Evolutionary conservation across 2,113 vertebrate genomes (phyloP).

Genomic region (Thunnus thynnus): DNA sequence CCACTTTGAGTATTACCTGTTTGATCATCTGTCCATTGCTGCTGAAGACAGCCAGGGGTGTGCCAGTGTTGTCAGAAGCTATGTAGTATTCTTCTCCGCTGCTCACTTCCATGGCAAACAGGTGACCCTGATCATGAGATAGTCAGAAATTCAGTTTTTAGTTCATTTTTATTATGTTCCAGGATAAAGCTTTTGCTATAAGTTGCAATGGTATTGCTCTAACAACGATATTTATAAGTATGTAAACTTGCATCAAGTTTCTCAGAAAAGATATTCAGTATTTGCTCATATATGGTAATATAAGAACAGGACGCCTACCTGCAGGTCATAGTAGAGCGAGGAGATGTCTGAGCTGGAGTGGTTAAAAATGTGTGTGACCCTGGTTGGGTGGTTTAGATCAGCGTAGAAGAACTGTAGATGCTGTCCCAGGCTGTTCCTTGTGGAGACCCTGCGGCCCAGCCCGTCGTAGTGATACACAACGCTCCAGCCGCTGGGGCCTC

Average conservation of each 20-base stretch:
- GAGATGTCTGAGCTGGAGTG: conserved; percentile 98
- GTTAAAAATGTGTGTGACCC: conserved; percentile 97
- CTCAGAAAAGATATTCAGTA: background rate
- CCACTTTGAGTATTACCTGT: conserved; percentile 78
- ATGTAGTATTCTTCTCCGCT: conserved; percentile 98
- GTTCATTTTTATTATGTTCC: background rate
- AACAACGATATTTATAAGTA: no score
- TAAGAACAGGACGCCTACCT: conserved; percentile 72
- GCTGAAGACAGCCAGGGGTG: conserved; percentile 96
- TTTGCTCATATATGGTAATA: background rate
- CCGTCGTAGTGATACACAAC: conserved; percentile 97
- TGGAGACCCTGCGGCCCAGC: conserved; percentile 94
- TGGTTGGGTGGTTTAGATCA: conserved; percentile 94
- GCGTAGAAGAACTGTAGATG: conserved; percentile 99
- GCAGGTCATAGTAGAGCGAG: conserved; percentile 97
- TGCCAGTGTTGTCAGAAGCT: conserved; percentile 97
- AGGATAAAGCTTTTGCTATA: background rate
- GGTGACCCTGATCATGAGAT: conserved; percentile 86
- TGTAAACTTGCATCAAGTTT: background rate
- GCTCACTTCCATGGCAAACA: conserved; percentile 99
- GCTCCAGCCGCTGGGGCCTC: conserved; percentile 91
- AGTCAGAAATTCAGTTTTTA: background rate
- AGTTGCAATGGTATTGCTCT: background rate
- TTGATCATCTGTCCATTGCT: conserved; percentile 99
- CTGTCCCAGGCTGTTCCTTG: conserved; percentile 95